phyloP scores from a whole-genome alignment of 2,888 invertebrate genomes.

The Chrysomela aeneicollis region DNA sequence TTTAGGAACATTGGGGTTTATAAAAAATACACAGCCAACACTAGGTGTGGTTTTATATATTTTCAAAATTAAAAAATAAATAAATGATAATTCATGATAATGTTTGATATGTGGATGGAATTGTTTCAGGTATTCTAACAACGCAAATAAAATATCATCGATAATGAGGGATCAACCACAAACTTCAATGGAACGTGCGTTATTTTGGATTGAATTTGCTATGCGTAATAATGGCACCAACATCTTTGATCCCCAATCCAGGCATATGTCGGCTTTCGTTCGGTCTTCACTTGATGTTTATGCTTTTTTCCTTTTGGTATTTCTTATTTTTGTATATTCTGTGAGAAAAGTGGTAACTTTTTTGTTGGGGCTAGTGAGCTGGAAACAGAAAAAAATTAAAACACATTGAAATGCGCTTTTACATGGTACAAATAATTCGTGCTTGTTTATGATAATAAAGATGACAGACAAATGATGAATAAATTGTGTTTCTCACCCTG shows the following conservation, averaged over 20 bases:
- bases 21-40: no score
- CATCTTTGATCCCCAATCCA: constrained; percentile 33
- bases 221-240: constrained; percentile 39
- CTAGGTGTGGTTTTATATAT: no score
- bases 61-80: no score
- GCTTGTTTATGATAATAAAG: no score
- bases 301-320: constrained; percentile 21
- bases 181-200: constrained; percentile 36
- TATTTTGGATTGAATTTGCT: constrained; percentile 42
- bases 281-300: constrained; percentile 29
- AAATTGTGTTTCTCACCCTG: no score
- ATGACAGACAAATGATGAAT: no score
- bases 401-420: no score
- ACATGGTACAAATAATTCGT: no score
- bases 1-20: no score
- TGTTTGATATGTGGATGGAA: neutral
- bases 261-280: constrained; percentile 27
- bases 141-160: constrained; percentile 34
- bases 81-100: no score
- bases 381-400: neutral
- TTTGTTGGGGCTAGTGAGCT: neutral
- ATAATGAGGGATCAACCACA: constrained; percentile 36
- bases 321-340: neutral
- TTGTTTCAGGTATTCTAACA: constrained; percentile 36
- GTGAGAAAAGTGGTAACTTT: neutral